phyloP scores from a whole-genome alignment of 1,140 invertebrate genomes.

The Charaxes varanes region DNA sequence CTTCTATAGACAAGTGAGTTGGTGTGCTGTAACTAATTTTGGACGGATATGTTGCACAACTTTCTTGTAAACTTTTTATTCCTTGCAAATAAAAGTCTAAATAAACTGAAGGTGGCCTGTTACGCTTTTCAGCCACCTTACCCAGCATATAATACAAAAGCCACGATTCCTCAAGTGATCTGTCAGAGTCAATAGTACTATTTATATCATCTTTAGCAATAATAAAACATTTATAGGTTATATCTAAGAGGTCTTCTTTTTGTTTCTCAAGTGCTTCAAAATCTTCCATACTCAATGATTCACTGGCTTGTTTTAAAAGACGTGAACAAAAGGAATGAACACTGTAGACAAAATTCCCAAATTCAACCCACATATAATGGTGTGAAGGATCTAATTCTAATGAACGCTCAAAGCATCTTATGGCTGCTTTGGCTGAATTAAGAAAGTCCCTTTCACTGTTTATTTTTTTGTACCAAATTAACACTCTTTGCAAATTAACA shows the following conservation, averaged over 20 bases:
- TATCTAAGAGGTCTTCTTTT: conserved; percentile 85
- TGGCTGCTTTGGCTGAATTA: conserved; percentile 80
- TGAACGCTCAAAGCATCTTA: conserved; percentile 86
- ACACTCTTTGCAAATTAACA: conserved; percentile 85
- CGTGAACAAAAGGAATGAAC: conserved; percentile 91
- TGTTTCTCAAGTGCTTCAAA: conserved; percentile 84
- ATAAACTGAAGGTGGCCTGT: conserved; percentile 82
- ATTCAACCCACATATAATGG: conserved; percentile 90
- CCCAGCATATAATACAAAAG: conserved; percentile 94
- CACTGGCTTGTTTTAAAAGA: conserved; percentile 85
- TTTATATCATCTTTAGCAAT: conserved; percentile 78
- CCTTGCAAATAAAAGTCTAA: conserved; percentile 87
- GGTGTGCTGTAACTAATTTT: conserved; percentile 91
- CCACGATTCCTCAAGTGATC: conserved; percentile 87
- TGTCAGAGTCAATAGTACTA: conserved; percentile 70
- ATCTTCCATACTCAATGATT: conserved; percentile 85
- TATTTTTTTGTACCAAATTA: conserved; percentile 83
- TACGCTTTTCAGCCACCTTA: conserved; percentile 91
- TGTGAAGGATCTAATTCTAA: conserved; percentile 82
- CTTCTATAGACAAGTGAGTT: conserved; percentile 89
- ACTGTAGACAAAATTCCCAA: conserved; percentile 89
- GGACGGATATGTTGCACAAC: conserved; percentile 88
- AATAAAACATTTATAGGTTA: conserved; percentile 85
- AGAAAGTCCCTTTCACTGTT: conserved; percentile 83
- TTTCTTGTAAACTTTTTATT: conserved; percentile 83